phyloP scores from a whole-genome alignment of 1,140 invertebrate genomes.

The Drosophila cardini region DNA sequence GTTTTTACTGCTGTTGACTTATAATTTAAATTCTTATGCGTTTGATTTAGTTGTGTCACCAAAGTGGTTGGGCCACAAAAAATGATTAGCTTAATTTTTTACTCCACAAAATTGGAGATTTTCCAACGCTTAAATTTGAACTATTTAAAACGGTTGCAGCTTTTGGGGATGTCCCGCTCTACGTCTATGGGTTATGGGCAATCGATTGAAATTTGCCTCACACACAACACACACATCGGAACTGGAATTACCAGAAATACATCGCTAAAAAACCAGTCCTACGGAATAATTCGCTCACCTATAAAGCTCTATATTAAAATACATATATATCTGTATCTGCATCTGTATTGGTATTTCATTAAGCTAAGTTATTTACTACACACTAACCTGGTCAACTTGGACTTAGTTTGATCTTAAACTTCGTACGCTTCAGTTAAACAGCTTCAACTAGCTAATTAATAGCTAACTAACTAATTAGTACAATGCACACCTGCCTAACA shows the following conservation, averaged over 20 bases:
- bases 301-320: not conserved
- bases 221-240: constrained; percentile 2
- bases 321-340: too few species aligned
- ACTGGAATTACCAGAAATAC: constrained; percentile 53
- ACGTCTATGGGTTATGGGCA: constrained; percentile 29
- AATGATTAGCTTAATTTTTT: too few species aligned
- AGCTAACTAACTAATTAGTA: too few species aligned
- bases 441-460: not conserved
- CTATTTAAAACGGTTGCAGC: not conserved
- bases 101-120: not conserved
- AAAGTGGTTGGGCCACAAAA: too few species aligned
- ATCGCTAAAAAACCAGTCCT: constrained; percentile 45
- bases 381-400: constrained; percentile 6
- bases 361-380: constrained; percentile 1
- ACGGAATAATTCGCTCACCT: constrained; percentile 18
- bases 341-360: not conserved
- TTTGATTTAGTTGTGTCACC: too few species aligned
- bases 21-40: too few species aligned
- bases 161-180: constrained; percentile 23
- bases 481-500: constrained; percentile 32
- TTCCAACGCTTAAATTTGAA: not conserved
- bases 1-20: too few species aligned
- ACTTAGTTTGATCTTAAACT: constrained; percentile 28
- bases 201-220: constrained; percentile 9
- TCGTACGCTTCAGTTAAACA: constrained; percentile 7